Conservation (phyloP, 2,888 invertebrate species). For the Oxystoma pomonae region DNA sequence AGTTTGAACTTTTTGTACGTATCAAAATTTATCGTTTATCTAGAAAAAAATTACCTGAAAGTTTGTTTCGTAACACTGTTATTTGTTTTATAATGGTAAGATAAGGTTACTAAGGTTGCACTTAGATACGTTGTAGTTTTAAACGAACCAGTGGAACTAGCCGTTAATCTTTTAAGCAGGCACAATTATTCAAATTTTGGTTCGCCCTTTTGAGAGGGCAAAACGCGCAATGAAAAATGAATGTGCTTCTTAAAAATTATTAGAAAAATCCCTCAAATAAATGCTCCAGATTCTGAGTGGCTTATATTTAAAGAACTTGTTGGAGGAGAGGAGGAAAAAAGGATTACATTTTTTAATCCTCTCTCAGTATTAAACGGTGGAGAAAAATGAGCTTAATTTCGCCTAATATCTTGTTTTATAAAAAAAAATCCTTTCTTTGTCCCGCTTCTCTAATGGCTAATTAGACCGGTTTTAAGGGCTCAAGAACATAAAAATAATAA, state of each 20-base stretch:
- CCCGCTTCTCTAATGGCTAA: not conserved
- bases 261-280: conserved; percentile 1
- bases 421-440: conserved; percentile 2
- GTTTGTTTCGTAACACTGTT: too few species aligned
- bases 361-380: conserved; percentile 16
- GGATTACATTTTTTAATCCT: conserved; percentile 25
- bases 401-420: conserved; percentile 2
- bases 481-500: not conserved
- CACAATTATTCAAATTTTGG: too few species aligned
- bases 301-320: conserved; percentile 1
- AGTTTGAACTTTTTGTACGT: too few species aligned
- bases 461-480: not conserved
- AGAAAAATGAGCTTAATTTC: conserved; percentile 25
- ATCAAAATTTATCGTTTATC: too few species aligned
- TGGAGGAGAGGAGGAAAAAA: conserved; percentile 16
- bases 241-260: not conserved
- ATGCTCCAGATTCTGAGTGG: conserved; percentile 1
- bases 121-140: too few species aligned
- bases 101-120: too few species aligned
- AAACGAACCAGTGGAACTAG: too few species aligned
- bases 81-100: too few species aligned
- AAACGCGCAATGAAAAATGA: not conserved
- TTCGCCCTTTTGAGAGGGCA: not conserved
- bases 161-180: too few species aligned
- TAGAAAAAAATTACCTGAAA: too few species aligned